Base-by-base conservation (phyloP, 2,113 vertebrate species). In the Dendrocopos noguchii region DNA sequence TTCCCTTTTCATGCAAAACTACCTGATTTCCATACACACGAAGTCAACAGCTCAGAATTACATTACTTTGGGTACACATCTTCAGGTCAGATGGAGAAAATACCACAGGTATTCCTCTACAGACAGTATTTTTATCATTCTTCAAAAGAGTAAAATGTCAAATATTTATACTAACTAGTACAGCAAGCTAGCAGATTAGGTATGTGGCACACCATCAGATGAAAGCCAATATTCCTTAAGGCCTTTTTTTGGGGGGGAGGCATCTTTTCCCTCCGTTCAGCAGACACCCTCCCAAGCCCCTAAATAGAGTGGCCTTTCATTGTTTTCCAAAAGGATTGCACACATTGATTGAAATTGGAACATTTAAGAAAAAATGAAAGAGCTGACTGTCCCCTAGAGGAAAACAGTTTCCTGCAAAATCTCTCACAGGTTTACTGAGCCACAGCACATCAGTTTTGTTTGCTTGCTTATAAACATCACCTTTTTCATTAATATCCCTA, bases 101-200 rank as follows among this genome's bases (percentile, higher is more conserved):
- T 0, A 0, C 44, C 33, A 59, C 5, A 36, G 8, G 20, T 57
- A 44, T 52, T 85, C 60, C 47, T 42, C 52, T 2, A 59, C 4
- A 52, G 21, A 34, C 8, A 7, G 21, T 28, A n/a, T 17, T 65
- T 65, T 61, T 53, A 57, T 44, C 8, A 42, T n/a, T 91, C 88
- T 71, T n/a, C 55, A 42, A 55, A 67, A 33, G 11, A 46, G 5
- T 7, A 70, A 78, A 86, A 76, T 10, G 46, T 3, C 12, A 67
- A 74, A 27, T 68, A 76, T 33, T 72, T 68, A n/a, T 33, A 42
- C 8, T 42, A 27, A n/a, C 3, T 46, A 34, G 11, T 14, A 88
- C 21, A 36, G 44, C 12, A 79, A 46, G 4, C 13, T 74, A 52
- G 31, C 39, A 50, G 34, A 93, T 55, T 14, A 64, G 16, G 12